A percentile compares a stretch with the other conserved stretches of the same genome.
These are phyloP conservation scores for Tipula vernalis DNA, from an alignment of 2,888 invertebrate genomes.

Conservation along the genomic window DNA sequence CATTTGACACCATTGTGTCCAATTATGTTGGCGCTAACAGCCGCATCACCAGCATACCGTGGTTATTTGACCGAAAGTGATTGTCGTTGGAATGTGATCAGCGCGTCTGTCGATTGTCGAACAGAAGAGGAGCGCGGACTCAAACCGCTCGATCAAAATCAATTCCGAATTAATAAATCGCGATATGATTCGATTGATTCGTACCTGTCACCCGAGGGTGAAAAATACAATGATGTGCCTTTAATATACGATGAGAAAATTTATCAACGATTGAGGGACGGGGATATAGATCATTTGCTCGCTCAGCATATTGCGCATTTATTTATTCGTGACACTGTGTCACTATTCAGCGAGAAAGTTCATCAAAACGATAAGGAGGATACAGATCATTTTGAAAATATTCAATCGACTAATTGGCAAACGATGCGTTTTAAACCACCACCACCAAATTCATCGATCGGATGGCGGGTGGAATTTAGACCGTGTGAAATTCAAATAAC, in stretches of 20 bases:
- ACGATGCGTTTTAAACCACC: constrained; percentile 99
- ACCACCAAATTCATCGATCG: constrained; percentile 88
- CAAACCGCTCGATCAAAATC: constrained; percentile 54
- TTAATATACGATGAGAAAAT: constrained; percentile 74
- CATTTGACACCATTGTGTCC: constrained; percentile 95
- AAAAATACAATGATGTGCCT: constrained; percentile 87
- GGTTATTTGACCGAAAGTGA: constrained; percentile 92
- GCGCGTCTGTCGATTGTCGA: constrained; percentile 90
- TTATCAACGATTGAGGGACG: constrained; percentile 68
- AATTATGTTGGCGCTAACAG: constrained; percentile 92
- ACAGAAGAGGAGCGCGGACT: constrained; percentile 83
- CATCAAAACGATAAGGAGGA: constrained; percentile 87
- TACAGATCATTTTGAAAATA: constrained; percentile 99
- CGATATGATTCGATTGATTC: constrained; percentile 97
- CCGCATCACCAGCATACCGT: constrained; percentile 89
- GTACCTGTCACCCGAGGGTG: constrained; percentile 82
- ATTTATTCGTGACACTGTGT: constrained; percentile 94
- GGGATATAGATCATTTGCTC: constrained; percentile 84
- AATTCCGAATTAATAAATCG: constrained; percentile 82
- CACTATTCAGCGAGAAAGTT: constrained; percentile 88
- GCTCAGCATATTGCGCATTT: constrained; percentile 95
- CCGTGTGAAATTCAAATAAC: constrained; percentile 98
- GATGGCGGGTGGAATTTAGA: constrained; percentile 99
- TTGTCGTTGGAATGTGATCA: constrained; percentile 96
- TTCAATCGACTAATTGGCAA: constrained; percentile 99